A percentile compares a stretch with the other conserved stretches of the same genome.
Conservation (phyloP, 2,888 invertebrate species). For the Drosophila rellima region DNA sequence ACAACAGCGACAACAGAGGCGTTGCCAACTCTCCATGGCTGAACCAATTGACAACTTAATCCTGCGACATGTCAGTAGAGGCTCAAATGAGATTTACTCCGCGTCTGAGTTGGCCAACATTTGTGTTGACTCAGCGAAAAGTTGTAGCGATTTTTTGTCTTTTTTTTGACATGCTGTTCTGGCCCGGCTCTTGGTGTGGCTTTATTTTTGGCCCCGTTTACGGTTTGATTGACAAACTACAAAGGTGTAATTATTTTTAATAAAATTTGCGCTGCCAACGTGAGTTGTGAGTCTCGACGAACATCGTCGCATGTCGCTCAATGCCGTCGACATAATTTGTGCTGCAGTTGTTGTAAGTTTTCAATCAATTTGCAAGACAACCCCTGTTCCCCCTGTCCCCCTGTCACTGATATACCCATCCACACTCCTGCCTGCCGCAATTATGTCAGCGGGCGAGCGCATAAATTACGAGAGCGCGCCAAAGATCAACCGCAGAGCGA, state of each 20-base stretch:
- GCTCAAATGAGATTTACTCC: constrained; percentile 82
- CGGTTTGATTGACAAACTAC: constrained; percentile 78
- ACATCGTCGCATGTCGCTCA: constrained; percentile 66
- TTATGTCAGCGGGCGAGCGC: constrained; percentile 75
- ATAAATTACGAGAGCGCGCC: constrained; percentile 67
- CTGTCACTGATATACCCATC: neutral
- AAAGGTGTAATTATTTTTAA: constrained; percentile 81
- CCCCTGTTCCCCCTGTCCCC: neutral
- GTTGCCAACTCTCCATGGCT: constrained; percentile 36
- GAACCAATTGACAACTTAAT: constrained; percentile 80
- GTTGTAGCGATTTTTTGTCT: constrained; percentile 67
- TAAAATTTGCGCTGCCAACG: constrained; percentile 52
- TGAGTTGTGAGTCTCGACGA: constrained; percentile 12
- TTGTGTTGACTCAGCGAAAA: constrained; percentile 74
- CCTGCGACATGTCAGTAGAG: constrained; percentile 80
- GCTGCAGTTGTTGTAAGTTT: constrained; percentile 65
- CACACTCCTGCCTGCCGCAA: constrained; percentile 54
- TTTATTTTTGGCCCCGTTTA: constrained; percentile 59
- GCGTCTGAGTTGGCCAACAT: constrained; percentile 53
- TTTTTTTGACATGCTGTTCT: neutral
- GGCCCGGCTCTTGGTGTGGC: constrained; percentile 41
- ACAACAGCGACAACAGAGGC: constrained; percentile 4
- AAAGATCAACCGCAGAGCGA: constrained; percentile 30
- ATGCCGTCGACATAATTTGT: constrained; percentile 49
- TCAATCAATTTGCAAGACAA: constrained; percentile 73